Evolutionary conservation across 2,888 invertebrate species (phyloP).

Genomic region (Polylopha cassiicola): DNA sequence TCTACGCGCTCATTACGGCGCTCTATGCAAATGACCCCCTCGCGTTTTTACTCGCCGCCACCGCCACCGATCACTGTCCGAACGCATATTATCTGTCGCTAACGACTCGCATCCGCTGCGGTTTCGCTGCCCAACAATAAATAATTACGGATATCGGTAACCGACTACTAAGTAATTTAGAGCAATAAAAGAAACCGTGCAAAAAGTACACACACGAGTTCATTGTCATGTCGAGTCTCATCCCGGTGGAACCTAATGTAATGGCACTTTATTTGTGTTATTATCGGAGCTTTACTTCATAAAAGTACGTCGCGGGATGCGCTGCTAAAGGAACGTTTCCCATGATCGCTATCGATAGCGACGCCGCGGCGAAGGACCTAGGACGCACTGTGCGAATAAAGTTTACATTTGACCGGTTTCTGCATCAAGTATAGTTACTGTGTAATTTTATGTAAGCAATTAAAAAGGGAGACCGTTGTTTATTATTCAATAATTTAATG

Average conservation of each 20-base stretch:
- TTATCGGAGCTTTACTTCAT: no score
- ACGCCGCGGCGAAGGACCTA: no score
- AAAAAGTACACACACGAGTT: conserved; percentile 28
- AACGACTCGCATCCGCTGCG: conserved; percentile 70
- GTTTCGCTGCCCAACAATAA: conserved; percentile 62
- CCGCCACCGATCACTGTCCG: conserved; percentile 60
- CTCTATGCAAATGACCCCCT: conserved; percentile 71
- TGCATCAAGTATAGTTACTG: conserved; percentile 33
- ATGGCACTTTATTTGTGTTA: no score
- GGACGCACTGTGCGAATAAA: conserved; percentile 33
- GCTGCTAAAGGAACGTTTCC: no score
- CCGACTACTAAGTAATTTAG: conserved; percentile 45
- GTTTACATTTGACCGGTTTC: conserved; percentile 36
- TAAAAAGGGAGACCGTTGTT: conserved; percentile 44
- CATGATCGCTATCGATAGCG: no score
- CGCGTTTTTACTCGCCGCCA: conserved; percentile 62
- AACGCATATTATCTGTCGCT: conserved; percentile 66
- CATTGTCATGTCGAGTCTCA: no score
- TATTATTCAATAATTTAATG: conserved; percentile 50
- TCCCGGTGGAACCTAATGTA: no score
- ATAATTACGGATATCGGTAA: conserved; percentile 70
- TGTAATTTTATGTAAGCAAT: conserved; percentile 50
- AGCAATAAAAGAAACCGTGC: conserved; percentile 44
- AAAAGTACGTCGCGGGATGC: neutral
- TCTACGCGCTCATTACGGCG: conserved; percentile 57